Evolutionary conservation across 2,888 invertebrate genomes (phyloP), one percentile per base, ranked within the genome.

Genomic region (Tipula helvola): DNA sequence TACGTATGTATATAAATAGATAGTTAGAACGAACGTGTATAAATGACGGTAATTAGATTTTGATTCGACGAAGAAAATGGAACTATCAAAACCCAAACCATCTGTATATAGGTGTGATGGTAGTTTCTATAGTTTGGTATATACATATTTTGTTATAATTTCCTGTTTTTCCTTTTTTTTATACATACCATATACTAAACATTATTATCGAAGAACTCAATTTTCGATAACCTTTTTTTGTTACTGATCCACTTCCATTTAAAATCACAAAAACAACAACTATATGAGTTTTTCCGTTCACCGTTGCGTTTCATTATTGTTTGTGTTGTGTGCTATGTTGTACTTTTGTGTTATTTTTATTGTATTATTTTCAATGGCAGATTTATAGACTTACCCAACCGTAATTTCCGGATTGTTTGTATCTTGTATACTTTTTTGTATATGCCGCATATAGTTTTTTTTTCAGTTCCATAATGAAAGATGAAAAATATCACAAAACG

Each of bases 341-440:
- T 28, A 71, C 52, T 71, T 71, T 71, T 71, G 71, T 28, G 71
- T 71, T 71, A 28, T 71, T 71, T 71, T 71, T 71, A 71, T 71
- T 71, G 71, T 71, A 71, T 71, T 71, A 71, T 71, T 28, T 71
- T 71, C 71, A 28, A 41, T 84, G 41, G 36, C 84, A 84, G 84
- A 84, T 84, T 84, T 84, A 84, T 84, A 84, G 84, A 84, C 84
- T 41, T 16, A 84, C 84, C 84, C 84, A 84, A 84, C 84, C 84
- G 84, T 84, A 84, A 84, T 84, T 84, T 84, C 84, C 84, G 84
- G 84, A 84, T 84, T 39, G 39, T 39, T 84, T 84, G 39, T 39
- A 84, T 84, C 84, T 84, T 84, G 41, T 84, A n/a, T 84, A 36
- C 8, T 36, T 13, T 84, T 83, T 83, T 83, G n/a, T 36, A 83